These are phyloP conservation scores for Schrankia costaestrigalis DNA, from an alignment of 2,888 invertebrate genomes.

Conservation along the genomic window DNA sequence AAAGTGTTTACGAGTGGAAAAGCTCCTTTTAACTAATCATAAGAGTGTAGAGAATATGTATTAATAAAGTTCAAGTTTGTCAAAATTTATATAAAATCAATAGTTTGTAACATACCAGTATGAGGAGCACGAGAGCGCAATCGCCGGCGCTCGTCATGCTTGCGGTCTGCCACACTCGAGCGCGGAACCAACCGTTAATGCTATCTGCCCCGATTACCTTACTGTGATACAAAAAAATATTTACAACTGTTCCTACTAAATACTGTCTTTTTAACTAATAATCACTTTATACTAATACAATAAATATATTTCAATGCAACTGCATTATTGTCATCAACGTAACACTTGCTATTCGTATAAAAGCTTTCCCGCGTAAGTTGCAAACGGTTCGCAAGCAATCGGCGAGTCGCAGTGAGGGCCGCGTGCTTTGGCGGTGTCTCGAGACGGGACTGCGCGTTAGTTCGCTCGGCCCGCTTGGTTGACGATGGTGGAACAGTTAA, in stretches of 20 bases:
- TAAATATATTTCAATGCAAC: constrained; percentile 33
- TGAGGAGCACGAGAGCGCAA: constrained; percentile 67
- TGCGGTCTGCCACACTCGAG: constrained; percentile 78
- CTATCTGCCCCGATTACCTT: constrained; percentile 80
- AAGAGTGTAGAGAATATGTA: no score
- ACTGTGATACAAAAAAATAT: constrained; percentile 57
- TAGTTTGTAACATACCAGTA: constrained; percentile 64
- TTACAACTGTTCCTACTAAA: not conserved
- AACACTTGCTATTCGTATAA: constrained; percentile 19
- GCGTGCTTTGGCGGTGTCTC: constrained; percentile 66
- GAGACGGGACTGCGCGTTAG: constrained; percentile 64
- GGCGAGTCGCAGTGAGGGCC: constrained; percentile 28
- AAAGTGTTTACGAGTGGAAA: no score
- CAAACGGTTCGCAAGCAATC: constrained; percentile 29
- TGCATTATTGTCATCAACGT: constrained; percentile 19
- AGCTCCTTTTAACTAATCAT: no score
- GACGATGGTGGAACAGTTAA: constrained; percentile 72
- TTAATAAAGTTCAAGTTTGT: not conserved
- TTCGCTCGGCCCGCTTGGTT: constrained; percentile 54
- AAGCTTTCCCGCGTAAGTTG: constrained; percentile 35
- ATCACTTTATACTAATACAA: not conserved
- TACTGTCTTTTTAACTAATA: not conserved
- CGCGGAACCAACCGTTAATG: constrained; percentile 78
- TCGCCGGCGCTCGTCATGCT: constrained; percentile 76
- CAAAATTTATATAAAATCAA: no score